These are phyloP conservation scores for Lindbergichthys nudifrons DNA, from an alignment of 2,797 vertebrate species.

Conservation along the genomic window DNA sequence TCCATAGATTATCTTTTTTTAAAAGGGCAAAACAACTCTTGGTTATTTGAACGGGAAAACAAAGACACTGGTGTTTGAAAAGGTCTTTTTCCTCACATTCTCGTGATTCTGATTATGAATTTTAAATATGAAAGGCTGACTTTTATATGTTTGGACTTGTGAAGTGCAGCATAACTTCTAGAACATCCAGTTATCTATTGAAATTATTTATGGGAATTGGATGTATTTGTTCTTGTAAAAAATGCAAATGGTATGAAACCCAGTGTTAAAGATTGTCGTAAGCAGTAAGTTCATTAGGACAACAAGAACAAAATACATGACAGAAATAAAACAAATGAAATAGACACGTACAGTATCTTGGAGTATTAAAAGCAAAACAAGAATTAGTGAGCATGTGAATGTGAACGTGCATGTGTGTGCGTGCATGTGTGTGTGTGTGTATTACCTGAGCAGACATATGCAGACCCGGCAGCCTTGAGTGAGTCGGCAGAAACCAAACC, in stretches of 20 bases:
- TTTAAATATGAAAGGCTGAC: slow-evolving; percentile 22
- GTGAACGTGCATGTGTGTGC: not conserved
- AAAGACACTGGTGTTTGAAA: slow-evolving; percentile 33
- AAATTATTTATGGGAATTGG: slow-evolving; percentile 24
- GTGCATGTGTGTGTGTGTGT: slow-evolving; percentile 29
- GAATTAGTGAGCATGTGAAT: not conserved
- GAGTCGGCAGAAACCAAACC: slow-evolving; percentile 97
- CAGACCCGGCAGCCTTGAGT: slow-evolving; percentile 93
- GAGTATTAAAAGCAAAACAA: not conserved
- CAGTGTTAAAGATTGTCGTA: not conserved
- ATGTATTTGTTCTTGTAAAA: not conserved
- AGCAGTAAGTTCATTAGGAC: slow-evolving; percentile 4
- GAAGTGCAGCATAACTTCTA: not conserved
- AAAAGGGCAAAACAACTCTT: slow-evolving; percentile 23
- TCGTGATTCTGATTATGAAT: slow-evolving; percentile 30
- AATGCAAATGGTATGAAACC: not conserved
- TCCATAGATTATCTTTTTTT: slow-evolving; percentile 29
- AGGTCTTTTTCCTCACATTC: slow-evolving; percentile 18
- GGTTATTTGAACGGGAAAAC: slow-evolving; percentile 39
- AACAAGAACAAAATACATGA: not conserved
- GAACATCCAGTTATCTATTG: slow-evolving; percentile 4
- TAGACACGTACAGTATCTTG: not conserved
- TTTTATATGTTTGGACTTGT: slow-evolving; percentile 24
- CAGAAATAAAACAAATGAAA: slow-evolving; percentile 1
- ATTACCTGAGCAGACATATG: slow-evolving; percentile 95